Conservation (phyloP, 2,797 vertebrate genomes). For the Propithecus perrieri region DNA sequence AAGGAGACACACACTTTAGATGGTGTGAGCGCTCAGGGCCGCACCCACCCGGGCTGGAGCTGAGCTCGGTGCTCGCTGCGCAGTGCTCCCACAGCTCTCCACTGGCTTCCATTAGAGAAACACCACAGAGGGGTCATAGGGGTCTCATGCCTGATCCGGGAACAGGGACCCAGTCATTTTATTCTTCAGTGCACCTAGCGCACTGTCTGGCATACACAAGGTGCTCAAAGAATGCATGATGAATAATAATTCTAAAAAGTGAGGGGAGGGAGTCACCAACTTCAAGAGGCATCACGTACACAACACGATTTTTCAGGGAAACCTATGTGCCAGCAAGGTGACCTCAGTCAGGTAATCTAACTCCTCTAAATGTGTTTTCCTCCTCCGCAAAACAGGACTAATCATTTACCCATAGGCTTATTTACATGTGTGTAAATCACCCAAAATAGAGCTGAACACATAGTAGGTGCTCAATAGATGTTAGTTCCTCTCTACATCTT, state of each 20-base stretch:
- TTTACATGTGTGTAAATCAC: neutral
- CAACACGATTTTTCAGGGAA: neutral
- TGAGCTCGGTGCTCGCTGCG: neutral
- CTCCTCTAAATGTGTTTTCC: neutral
- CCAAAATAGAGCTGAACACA: neutral
- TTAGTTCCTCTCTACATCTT: neutral
- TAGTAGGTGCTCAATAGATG: neutral
- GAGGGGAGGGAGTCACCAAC: neutral
- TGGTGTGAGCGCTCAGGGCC: neutral
- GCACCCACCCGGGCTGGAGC: neutral
- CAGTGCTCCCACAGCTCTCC: neutral
- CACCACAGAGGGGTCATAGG: neutral
- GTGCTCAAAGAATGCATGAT: neutral
- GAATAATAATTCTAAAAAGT: neutral
- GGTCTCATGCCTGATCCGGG: neutral
- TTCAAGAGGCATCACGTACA: neutral
- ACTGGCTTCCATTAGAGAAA: neutral
- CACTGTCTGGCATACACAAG: neutral
- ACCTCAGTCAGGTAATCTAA: neutral
- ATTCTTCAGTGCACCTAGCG: neutral
- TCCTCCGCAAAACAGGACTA: neutral
- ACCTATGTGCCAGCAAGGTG: neutral
- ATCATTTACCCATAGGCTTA: neutral
- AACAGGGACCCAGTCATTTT: neutral
- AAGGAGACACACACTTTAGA: too few relatives aligned